Percentiles rank a stretch among this genome's conserved stretches.
These are phyloP conservation scores for Phyllostomus hastatus DNA, from an alignment of 2,113 vertebrate species.

Conservation along the genomic window DNA sequence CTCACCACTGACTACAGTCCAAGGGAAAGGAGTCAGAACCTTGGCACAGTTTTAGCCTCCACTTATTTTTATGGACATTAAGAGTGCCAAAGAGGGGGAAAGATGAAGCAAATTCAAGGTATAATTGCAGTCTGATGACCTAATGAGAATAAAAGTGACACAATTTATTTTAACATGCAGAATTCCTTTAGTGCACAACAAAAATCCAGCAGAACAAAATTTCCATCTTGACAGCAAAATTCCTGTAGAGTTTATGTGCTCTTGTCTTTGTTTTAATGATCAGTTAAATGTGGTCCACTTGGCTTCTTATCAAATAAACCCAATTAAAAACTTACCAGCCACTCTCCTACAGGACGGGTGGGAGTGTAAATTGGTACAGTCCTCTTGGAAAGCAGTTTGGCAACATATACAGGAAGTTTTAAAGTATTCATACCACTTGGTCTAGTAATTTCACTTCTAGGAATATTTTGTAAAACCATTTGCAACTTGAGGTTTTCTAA, in stretches of 20 bases:
- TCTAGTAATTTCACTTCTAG: slow-evolving; percentile 17
- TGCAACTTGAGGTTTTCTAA: neutral
- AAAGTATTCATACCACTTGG: slow-evolving; percentile 4
- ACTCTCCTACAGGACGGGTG: neutral
- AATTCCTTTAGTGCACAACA: neutral
- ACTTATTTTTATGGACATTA: neutral
- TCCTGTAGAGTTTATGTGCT: neutral
- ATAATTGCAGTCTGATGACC: neutral
- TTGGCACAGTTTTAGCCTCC: neutral
- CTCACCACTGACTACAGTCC: neutral
- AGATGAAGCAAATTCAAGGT: neutral
- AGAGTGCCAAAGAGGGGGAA: neutral
- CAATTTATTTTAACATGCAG: neutral
- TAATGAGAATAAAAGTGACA: neutral
- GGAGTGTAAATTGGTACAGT: slow-evolving; percentile 1
- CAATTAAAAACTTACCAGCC: neutral
- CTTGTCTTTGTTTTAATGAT: neutral
- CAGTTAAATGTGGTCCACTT: slow-evolving; percentile 7
- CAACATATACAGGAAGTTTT: neutral
- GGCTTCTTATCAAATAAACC: slow-evolving; percentile 3
- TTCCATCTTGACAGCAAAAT: neutral
- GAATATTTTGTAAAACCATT: slow-evolving; percentile 17
- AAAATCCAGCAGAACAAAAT: neutral
- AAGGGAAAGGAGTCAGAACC: neutral
- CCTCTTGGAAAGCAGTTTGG: slow-evolving; percentile 44